Evolutionary conservation across 64 coral and sea anemone genomes (phyloP).

Genomic region (Porites lutea): DNA sequence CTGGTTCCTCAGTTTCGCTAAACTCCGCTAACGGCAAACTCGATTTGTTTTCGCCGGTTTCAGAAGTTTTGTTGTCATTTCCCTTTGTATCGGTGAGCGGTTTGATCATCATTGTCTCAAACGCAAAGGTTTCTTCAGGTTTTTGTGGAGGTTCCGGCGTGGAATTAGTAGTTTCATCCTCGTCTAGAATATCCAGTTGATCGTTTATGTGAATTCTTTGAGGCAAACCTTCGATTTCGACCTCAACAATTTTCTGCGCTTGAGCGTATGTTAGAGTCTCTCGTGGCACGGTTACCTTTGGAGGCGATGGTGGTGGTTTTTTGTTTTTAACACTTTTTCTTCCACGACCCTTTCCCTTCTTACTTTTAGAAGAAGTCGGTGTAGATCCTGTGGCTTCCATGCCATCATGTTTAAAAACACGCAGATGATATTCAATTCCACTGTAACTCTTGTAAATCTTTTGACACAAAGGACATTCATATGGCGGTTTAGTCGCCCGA

Average conservation of each 20-base stretch:
- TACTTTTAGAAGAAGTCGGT: constrained; percentile 78
- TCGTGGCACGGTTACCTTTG: constrained; percentile 82
- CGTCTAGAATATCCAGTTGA: constrained; percentile 69
- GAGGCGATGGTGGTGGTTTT: constrained; percentile 85
- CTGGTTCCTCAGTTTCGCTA: constrained; percentile 60
- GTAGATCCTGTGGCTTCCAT: constrained; percentile 76
- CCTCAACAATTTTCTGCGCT: constrained; percentile 98
- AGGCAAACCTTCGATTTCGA: constrained; percentile 92
- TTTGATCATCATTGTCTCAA: constrained; percentile 79
- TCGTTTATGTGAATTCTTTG: constrained; percentile 95
- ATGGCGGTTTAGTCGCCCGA: constrained; percentile 92
- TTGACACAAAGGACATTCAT: constrained; percentile 98
- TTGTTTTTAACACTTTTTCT: constrained; percentile 88
- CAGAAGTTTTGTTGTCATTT: constrained; percentile 85
- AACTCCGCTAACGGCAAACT: constrained; percentile 85
- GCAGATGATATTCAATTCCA: constrained; percentile 99
- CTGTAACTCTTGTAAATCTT: constrained; percentile 99
- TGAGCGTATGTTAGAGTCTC: constrained; percentile 99
- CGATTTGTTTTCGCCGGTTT: constrained; percentile 51
- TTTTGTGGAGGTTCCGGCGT: constrained; percentile 39
- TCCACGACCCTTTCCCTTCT: constrained; percentile 80
- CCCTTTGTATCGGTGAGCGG: constrained; percentile 83
- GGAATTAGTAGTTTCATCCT: constrained; percentile 66
- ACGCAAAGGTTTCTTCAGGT: constrained; percentile 68
- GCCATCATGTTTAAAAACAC: constrained; percentile 97